Evolutionary conservation across 2,888 invertebrate genomes (phyloP).

Genomic region (Tetragnatha montana): DNA sequence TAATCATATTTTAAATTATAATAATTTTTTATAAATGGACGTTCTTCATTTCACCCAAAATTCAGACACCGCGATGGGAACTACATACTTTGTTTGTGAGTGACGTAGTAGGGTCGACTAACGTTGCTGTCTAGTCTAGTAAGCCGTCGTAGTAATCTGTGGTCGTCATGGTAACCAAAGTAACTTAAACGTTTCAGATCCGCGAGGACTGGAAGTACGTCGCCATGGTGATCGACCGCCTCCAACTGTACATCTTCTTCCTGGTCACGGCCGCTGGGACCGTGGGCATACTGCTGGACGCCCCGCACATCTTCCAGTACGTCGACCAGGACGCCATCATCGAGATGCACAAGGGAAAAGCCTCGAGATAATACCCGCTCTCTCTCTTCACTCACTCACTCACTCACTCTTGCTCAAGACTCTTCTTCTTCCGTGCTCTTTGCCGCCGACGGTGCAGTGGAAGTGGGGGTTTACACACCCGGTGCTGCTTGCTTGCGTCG

Average conservation of each 20-base stretch:
- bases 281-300: slow-evolving; percentile 96
- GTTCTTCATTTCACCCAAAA: too few relatives aligned
- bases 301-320: slow-evolving; percentile 97
- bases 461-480: slow-evolving; percentile 47
- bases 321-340: slow-evolving; percentile 97
- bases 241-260: slow-evolving; percentile 96
- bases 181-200: slow-evolving; percentile 81
- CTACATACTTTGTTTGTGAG: too few relatives aligned
- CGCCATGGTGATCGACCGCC: slow-evolving; percentile 97
- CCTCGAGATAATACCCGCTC: slow-evolving; percentile 56
- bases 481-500: too few relatives aligned
- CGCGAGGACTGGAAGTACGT: slow-evolving; percentile 99
- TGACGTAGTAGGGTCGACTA: too few relatives aligned
- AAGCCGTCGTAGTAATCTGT: not conserved
- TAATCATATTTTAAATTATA: too few relatives aligned
- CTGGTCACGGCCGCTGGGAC: slow-evolving; percentile 96
- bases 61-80: too few relatives aligned
- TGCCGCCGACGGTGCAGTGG: not conserved
- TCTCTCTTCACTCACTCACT: not conserved
- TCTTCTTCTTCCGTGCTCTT: not conserved
- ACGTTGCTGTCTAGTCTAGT: too few relatives aligned
- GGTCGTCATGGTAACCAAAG: not conserved
- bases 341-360: slow-evolving; percentile 85
- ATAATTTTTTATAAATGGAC: too few relatives aligned
- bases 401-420: not conserved